A percentile compares a stretch with the other conserved stretches of the same genome.
phyloP scores from a whole-genome alignment of 2,113 vertebrate species.

The Xenopus laevis region DNA sequence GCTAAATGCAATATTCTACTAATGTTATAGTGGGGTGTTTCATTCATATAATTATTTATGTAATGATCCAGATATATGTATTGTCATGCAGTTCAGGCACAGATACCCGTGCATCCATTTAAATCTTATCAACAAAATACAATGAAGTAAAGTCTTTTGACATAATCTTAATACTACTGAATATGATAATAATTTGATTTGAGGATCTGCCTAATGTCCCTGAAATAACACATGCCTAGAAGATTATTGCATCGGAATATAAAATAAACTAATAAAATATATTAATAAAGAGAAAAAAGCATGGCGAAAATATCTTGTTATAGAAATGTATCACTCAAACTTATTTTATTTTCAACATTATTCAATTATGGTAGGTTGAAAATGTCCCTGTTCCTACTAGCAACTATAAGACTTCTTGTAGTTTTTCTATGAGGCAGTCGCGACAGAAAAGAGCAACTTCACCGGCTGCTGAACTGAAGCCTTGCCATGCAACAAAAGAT shows the following conservation, averaged over 20 bases:
- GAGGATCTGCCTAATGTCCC: constrained; percentile 41
- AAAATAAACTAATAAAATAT: too few species aligned
- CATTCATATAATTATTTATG: constrained; percentile 49
- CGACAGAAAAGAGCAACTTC: too few species aligned
- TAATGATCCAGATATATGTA: constrained; percentile 37
- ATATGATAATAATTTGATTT: constrained; percentile 56
- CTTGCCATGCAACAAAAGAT: too few species aligned
- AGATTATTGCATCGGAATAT: constrained; percentile 31
- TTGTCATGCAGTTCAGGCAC: constrained; percentile 39
- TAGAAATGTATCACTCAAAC: too few species aligned
- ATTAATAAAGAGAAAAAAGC: too few species aligned
- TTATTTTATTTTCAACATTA: too few species aligned
- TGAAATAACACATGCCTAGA: constrained; percentile 41
- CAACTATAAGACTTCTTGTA: too few species aligned
- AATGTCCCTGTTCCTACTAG: too few species aligned
- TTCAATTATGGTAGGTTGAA: too few species aligned
- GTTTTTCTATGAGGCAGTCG: too few species aligned
- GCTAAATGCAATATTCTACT: constrained; percentile 16
- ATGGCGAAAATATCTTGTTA: too few species aligned
- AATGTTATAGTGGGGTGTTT: constrained; percentile 6
- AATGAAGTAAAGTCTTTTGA: constrained; percentile 43
- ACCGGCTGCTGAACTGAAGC: too few species aligned
- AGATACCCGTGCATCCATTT: constrained; percentile 24
- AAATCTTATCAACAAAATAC: constrained; percentile 48
- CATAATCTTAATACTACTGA: constrained; percentile 1